Percentiles rank a stretch among this genome's conserved stretches.
These are phyloP conservation scores for Coptotermes formosanus DNA, from an alignment of 1,140 invertebrate genomes.

Conservation along the genomic window DNA sequence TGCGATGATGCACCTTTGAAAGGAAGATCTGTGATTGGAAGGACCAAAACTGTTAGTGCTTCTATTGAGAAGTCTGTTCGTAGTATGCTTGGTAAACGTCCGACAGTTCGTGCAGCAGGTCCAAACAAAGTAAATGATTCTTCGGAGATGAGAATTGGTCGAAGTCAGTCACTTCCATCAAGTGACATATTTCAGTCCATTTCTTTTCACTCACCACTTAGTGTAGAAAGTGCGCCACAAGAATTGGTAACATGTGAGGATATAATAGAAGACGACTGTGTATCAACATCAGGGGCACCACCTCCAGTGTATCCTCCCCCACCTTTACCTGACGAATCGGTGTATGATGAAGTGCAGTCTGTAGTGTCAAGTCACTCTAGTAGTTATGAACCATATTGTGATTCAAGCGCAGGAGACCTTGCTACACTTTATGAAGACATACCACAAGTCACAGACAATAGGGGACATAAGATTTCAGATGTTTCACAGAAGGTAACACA, in stretches of 20 bases:
- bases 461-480: too few relatives aligned
- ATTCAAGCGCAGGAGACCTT: neutral
- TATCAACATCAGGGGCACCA: slow-evolving; percentile 46
- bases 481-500: too few relatives aligned
- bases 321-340: slow-evolving; percentile 56
- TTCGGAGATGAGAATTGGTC: slow-evolving; percentile 33
- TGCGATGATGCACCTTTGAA: slow-evolving; percentile 39
- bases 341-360: slow-evolving; percentile 57
- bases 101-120: slow-evolving; percentile 27
- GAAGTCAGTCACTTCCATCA: slow-evolving; percentile 47
- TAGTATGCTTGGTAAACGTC: slow-evolving; percentile 38
- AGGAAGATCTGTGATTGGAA: slow-evolving; percentile 39
- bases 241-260: slow-evolving; percentile 31
- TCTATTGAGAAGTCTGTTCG: slow-evolving; percentile 39
- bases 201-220: slow-evolving; percentile 48
- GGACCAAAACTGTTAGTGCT: slow-evolving; percentile 40
- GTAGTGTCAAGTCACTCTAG: neutral
- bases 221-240: slow-evolving; percentile 36
- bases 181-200: slow-evolving; percentile 52
- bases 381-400: neutral
- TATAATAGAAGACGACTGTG: slow-evolving; percentile 34
- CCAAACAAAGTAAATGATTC: slow-evolving; percentile 26
- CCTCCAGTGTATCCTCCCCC: slow-evolving; percentile 59
- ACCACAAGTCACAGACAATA: neutral
- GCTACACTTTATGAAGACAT: neutral